Evolutionary conservation across 2,113 vertebrate species (phyloP).

Genomic region (Elaphurus davidianus): DNA sequence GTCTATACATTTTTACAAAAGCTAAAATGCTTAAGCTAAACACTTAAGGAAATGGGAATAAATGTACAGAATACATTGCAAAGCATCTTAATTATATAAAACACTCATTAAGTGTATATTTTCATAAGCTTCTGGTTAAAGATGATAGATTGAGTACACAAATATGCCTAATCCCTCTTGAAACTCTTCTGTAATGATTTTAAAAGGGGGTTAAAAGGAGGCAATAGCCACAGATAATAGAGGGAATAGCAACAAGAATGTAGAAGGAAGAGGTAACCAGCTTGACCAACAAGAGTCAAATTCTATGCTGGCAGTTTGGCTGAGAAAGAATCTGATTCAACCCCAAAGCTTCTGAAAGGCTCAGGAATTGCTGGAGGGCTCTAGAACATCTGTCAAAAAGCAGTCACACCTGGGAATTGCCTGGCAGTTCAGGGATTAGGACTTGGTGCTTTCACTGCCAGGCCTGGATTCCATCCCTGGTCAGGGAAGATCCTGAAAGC

Average conservation of each 20-base stretch:
- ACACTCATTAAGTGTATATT: background rate
- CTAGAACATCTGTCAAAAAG: background rate
- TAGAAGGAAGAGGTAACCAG: background rate
- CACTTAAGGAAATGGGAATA: background rate
- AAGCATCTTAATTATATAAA: constrained; percentile 5
- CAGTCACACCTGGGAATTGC: background rate
- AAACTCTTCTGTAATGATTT: background rate
- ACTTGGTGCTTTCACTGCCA: background rate
- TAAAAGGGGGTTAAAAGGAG: background rate
- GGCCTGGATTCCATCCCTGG: background rate
- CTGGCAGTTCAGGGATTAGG: background rate
- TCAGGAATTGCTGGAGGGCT: background rate
- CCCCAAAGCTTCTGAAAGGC: background rate
- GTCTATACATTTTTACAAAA: background rate
- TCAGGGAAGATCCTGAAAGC: background rate
- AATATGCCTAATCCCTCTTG: background rate
- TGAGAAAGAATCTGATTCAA: background rate
- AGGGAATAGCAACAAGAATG: background rate
- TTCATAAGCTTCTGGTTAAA: constrained; percentile 11
- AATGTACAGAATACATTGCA: background rate
- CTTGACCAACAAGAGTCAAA: background rate
- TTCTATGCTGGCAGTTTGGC: background rate
- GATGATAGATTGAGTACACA: background rate
- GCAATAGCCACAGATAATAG: background rate
- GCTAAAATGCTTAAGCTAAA: background rate